Evolutionary conservation across 2,797 vertebrate species (phyloP), one percentile per base, ranked within the genome.

Genomic region (Monodelphis domestica): DNA sequence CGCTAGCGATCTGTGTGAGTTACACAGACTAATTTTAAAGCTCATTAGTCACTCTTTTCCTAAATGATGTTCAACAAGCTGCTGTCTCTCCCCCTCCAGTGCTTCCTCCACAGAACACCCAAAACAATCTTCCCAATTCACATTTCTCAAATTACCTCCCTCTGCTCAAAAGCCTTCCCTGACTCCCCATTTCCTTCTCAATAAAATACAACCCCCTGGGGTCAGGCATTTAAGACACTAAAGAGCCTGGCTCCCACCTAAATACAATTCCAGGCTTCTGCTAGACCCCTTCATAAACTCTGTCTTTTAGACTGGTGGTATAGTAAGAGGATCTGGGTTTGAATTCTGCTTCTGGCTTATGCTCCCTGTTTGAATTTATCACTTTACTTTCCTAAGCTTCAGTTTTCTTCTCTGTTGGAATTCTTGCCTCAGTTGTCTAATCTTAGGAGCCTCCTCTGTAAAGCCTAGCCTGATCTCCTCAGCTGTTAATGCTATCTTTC

Each of bases 1-100:
- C 38, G 70, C 45, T 78, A 78, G 70, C 21, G n/a, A 21, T 78
- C 70, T 78, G 70, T 78, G 70, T 78, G 70, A 78, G 70, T 38
- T 78, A 78, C 63, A 78, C 38, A 78, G 70, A 45, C 70, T 78
- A 78, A 78, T 78, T 78, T 78, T 78, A 78, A 78, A 78, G 70
- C 70, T 78, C 70, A 78, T 78, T 78, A 78, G 70, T 78, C 70
- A 78, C 38, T 78, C 70, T 38, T 78, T 45, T 78, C 38, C 70
- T 24, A 78, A 78, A 78, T 78, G 70, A 78, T 78, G 7, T 38
- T 78, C 70, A 78, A 78, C 70, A 78, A 78, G 70, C 70, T 78
- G 70, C 70, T 78, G 70, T 78, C 70, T 78, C 70, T 78, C 70
- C 70, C 70, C 7, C 63, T 78, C 70, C 45, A 78, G 70, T 78